These are phyloP conservation scores for Telmatochromis brachygnathus DNA, from an alignment of 2,113 vertebrate species.

Conservation along the genomic window DNA sequence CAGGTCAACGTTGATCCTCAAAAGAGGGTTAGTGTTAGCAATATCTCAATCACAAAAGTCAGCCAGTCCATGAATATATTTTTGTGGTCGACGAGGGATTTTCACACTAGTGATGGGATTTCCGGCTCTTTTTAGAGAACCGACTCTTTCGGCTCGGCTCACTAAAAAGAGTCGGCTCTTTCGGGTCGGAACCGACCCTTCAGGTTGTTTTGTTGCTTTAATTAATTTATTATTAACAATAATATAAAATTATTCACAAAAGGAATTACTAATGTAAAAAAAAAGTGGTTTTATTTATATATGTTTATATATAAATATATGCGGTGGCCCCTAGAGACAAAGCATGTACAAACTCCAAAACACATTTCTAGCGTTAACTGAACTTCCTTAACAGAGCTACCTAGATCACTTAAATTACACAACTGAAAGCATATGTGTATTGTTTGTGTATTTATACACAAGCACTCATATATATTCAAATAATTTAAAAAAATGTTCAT, in stretches of 20 bases:
- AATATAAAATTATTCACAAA: neutral
- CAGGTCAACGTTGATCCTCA: neutral
- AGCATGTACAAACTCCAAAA: accelerated
- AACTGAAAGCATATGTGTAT: no score
- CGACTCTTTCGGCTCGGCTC: accelerated
- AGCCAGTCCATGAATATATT: neutral
- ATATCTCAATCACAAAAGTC: neutral
- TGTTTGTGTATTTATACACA: no score
- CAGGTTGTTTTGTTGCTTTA: neutral
- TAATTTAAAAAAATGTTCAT: no score
- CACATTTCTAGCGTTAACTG: no score
- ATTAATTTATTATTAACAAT: neutral
- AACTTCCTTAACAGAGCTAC: neutral
- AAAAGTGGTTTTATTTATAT: neutral
- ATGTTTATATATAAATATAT: neutral
- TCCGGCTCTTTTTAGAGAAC: neutral
- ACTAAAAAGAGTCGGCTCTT: neutral
- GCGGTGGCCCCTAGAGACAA: neutral
- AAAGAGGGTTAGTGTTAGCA: neutral
- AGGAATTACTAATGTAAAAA: neutral
- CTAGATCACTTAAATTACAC: neutral
- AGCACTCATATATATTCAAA: no score
- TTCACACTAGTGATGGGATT: neutral
- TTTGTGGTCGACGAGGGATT: neutral
- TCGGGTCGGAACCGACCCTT: accelerated